A percentile compares a stretch with the other conserved stretches of the same genome.
Evolutionary conservation across 2,888 invertebrate genomes (phyloP).

Genomic region (Drosophila nr. fundita): DNA sequence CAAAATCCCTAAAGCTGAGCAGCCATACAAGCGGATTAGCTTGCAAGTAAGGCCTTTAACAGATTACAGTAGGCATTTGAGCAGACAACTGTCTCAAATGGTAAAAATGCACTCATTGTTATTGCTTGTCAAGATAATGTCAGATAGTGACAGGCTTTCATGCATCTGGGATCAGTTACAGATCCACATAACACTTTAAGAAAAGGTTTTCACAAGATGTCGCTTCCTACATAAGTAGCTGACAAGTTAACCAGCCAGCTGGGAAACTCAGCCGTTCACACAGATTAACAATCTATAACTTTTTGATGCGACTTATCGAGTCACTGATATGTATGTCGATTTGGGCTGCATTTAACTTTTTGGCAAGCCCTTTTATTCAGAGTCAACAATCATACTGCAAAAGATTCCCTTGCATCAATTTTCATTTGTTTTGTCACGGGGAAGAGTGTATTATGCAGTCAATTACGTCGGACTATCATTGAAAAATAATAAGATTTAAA

Average conservation of each 20-base stretch:
- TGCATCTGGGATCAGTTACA: slow-evolving; percentile 4
- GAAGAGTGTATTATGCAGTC: neutral
- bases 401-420: neutral
- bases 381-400: neutral
- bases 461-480: neutral
- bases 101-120: neutral
- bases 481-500: too few relatives aligned
- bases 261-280: neutral
- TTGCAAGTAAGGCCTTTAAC: slow-evolving; percentile 16
- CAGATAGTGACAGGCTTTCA: slow-evolving; percentile 26
- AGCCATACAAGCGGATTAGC: slow-evolving; percentile 11
- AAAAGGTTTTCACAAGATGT: neutral
- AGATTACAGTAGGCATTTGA: slow-evolving; percentile 32
- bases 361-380: neutral
- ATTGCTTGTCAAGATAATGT: slow-evolving; percentile 33
- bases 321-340: too few relatives aligned
- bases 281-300: neutral
- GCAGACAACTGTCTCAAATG: slow-evolving; percentile 1
- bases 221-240: neutral
- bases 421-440: rapidly evolving
- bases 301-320: neutral
- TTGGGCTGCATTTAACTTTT: neutral
- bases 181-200: neutral
- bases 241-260: slow-evolving; percentile 18
- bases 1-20: neutral